phyloP scores from a whole-genome alignment of 2,797 vertebrate genomes.

The Micromesistius poutassou region DNA sequence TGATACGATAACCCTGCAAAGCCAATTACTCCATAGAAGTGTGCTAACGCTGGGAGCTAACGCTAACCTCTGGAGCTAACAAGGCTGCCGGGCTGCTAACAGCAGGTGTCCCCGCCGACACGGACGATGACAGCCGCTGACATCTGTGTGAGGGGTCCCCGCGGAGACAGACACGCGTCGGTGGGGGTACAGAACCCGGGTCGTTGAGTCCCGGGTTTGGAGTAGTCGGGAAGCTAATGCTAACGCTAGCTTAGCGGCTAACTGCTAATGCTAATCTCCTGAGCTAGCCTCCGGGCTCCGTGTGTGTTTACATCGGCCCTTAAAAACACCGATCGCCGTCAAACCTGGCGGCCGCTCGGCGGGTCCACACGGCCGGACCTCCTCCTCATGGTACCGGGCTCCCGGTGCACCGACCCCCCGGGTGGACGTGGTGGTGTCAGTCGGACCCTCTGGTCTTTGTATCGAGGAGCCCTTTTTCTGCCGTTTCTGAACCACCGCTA shows the following conservation, averaged over 20 bases:
- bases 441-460: not conserved
- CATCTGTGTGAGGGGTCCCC: not conserved
- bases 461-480: not conserved
- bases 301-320: slow-evolving; percentile 64
- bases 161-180: not conserved
- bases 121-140: not conserved
- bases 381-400: not conserved
- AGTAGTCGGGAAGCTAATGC: not conserved
- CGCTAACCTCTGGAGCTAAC: not conserved
- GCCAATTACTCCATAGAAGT: not conserved
- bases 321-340: slow-evolving; percentile 6
- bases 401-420: not conserved
- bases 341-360: not conserved
- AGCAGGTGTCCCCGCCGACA: not conserved
- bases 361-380: too few relatives aligned
- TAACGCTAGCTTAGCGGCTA: slow-evolving; percentile 46
- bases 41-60: slow-evolving; percentile 4
- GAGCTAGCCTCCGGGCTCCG: slow-evolving; percentile 48
- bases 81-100: not conserved
- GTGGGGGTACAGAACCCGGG: too few relatives aligned
- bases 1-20: not conserved
- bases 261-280: slow-evolving; percentile 3
- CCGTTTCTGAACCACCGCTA: not conserved
- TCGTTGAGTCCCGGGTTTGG: not conserved
- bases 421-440: not conserved